These are phyloP conservation scores for Tachysurus vachellii DNA, from an alignment of 2,113 vertebrate species.

Conservation along the genomic window DNA sequence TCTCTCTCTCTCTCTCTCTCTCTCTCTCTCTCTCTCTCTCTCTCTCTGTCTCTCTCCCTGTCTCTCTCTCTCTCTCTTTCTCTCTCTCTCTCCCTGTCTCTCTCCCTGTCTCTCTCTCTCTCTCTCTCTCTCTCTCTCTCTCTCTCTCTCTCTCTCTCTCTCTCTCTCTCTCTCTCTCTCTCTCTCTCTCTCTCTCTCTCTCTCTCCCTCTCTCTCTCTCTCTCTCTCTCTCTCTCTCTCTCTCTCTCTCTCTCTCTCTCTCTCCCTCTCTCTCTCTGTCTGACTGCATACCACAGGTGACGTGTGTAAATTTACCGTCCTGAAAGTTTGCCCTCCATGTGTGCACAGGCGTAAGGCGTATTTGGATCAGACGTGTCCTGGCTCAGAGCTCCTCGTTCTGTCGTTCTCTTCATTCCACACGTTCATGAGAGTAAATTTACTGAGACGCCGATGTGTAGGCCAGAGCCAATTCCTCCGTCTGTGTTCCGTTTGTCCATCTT, in stretches of 20 bases:
- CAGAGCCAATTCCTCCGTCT: background rate
- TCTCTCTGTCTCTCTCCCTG: background rate
- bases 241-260: background rate
- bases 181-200: background rate
- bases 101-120: too few relatives aligned
- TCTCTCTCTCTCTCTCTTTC: background rate
- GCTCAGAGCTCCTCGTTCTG: background rate
- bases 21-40: background rate
- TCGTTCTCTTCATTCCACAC: background rate
- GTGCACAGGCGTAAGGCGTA: background rate
- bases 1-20: background rate
- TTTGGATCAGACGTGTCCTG: constrained; percentile 28
- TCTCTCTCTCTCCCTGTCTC: too few relatives aligned
- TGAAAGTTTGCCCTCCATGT: constrained; percentile 21
- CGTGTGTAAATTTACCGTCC: constrained; percentile 30
- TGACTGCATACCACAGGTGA: constrained; percentile 9
- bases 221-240: background rate
- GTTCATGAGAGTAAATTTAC: constrained; percentile 15
- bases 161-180: background rate
- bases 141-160: background rate
- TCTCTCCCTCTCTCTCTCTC: background rate
- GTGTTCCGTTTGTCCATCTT: background rate
- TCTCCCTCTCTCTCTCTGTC: background rate
- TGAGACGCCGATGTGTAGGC: background rate
- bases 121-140: background rate